Conservation (phyloP, 2,888 invertebrate species). For the Pseudococcus viburni region DNA sequence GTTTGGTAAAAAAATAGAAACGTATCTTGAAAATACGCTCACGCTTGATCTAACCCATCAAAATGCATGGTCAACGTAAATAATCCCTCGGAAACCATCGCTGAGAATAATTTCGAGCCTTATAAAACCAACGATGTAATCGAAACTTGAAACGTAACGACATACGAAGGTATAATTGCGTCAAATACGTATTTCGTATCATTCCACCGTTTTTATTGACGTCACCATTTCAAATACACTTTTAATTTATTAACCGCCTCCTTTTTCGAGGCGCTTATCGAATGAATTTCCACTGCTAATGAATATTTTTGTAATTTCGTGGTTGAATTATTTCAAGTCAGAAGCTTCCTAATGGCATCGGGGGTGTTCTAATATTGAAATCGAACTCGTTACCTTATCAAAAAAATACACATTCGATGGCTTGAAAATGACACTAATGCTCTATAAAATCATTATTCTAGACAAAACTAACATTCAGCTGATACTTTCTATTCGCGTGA, state of each 20-base stretch:
- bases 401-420: not conserved
- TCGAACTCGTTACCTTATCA: not conserved
- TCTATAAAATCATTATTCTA: not conserved
- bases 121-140: not conserved
- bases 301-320: not conserved
- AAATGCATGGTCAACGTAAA: not conserved
- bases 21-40: not conserved
- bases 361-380: not conserved
- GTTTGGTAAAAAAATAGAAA: not conserved
- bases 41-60: not conserved
- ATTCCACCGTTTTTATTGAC: not conserved
- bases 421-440: not conserved
- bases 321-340: not conserved
- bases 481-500: not conserved
- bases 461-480: not conserved
- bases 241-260: conserved; percentile 12
- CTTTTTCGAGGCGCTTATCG: not conserved
- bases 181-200: not conserved
- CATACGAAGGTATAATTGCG: not conserved
- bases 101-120: not conserved
- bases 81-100: not conserved
- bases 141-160: not conserved
- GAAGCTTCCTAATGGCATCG: not conserved
- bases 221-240: not conserved
- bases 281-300: not conserved